Conservation (phyloP, 2,888 invertebrate genomes). For the Shargacucullia verbasci region DNA sequence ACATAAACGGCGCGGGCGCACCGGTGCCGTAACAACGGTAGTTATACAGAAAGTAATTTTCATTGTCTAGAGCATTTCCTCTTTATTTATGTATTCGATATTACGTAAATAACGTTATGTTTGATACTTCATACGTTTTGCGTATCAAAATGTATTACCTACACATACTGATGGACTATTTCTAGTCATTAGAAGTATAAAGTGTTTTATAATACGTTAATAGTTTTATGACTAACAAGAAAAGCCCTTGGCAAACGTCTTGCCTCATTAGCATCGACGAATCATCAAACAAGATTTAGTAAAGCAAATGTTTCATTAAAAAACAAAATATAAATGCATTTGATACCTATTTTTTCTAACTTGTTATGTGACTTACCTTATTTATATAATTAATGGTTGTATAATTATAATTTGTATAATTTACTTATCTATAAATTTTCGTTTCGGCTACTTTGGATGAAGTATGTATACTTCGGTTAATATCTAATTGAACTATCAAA, state of each 20-base stretch:
- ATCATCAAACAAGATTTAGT: conserved; percentile 25
- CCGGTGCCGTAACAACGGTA: conserved; percentile 68
- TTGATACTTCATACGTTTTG: conserved; percentile 25
- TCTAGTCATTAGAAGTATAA: conserved; percentile 6
- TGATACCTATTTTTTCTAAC: too few relatives aligned
- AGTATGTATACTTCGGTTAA: too few relatives aligned
- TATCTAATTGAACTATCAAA: too few relatives aligned
- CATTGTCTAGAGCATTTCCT: conserved; percentile 88
- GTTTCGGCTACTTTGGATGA: too few relatives aligned
- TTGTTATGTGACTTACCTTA: too few relatives aligned
- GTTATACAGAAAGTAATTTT: conserved; percentile 80
- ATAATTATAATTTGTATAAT: too few relatives aligned
- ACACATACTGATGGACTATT: conserved; percentile 32
- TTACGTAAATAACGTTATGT: conserved; percentile 69
- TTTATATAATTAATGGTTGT: too few relatives aligned
- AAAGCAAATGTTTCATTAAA: conserved; percentile 22
- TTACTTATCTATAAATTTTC: too few relatives aligned
- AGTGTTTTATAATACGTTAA: conserved; percentile 35
- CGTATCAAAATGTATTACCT: conserved; percentile 38
- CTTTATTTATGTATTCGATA: conserved; percentile 67
- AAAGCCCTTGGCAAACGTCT: conserved; percentile 47
- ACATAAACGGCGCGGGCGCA: conserved; percentile 62
- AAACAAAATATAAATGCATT: too few relatives aligned
- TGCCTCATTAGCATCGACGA: conserved; percentile 34
- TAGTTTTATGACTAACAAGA: conserved; percentile 41